Evolutionary conservation across 2,113 vertebrate species (phyloP).

Genomic region (Thalassarche chlororhynchos): DNA sequence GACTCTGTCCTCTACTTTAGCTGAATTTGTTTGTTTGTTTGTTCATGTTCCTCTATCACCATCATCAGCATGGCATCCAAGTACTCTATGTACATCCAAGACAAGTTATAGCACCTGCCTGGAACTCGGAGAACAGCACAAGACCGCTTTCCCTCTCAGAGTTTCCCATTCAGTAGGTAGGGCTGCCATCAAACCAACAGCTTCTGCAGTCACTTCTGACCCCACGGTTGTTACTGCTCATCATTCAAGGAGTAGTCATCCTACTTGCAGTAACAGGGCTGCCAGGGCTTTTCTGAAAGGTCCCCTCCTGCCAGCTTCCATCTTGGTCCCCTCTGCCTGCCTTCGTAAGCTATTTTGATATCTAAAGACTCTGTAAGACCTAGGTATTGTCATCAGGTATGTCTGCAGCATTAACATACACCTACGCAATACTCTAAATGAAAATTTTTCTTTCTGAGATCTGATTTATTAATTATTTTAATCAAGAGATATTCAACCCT

Average conservation of each 20-base stretch:
- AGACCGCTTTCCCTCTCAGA: not conserved
- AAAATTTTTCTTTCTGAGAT: not conserved
- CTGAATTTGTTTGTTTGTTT: not conserved
- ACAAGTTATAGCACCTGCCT: not conserved
- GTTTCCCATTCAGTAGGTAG: not conserved
- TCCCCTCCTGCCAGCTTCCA: not conserved
- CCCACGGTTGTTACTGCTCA: not conserved
- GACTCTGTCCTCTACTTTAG: not conserved
- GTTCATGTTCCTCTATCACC: not conserved
- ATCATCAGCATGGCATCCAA: not conserved
- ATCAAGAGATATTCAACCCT: not conserved
- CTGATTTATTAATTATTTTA: not conserved
- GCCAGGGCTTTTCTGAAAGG: not conserved
- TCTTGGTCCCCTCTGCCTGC: not conserved
- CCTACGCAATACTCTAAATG: not conserved
- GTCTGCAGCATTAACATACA: not conserved
- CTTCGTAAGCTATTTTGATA: not conserved
- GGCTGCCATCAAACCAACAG: not conserved
- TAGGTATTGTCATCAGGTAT: not conserved
- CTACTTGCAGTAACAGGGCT: not conserved
- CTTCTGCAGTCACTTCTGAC: not conserved
- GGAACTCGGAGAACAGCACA: not conserved
- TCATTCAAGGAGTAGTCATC: fast-evolving
- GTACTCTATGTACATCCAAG: not conserved
- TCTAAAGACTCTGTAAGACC: not conserved